Conservation (phyloP, 1,140 invertebrate species). For the Zaprionus taronus region DNA sequence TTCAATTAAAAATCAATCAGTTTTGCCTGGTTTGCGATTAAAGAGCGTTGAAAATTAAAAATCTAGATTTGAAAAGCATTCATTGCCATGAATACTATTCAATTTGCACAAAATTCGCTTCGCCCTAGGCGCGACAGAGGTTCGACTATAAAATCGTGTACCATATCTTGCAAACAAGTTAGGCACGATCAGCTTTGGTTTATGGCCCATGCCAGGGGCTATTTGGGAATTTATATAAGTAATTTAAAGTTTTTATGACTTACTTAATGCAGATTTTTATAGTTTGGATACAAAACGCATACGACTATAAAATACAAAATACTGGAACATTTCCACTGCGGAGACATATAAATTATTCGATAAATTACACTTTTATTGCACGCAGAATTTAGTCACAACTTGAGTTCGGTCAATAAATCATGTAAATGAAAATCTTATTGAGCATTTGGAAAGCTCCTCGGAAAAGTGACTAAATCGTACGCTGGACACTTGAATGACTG, state of each 20-base stretch:
- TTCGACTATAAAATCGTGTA: neutral
- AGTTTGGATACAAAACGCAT: constrained; percentile 9
- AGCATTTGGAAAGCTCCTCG: neutral
- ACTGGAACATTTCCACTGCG: neutral
- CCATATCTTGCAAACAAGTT: constrained; percentile 9
- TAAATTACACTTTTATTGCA: constrained; percentile 47
- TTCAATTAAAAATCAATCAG: constrained; percentile 4
- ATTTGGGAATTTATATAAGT: constrained; percentile 30
- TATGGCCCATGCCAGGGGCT: constrained; percentile 10
- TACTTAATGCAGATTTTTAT: constrained; percentile 41
- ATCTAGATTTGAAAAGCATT: neutral
- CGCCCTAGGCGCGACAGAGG: neutral
- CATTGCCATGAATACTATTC: neutral
- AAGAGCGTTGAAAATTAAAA: neutral
- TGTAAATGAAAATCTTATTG: neutral
- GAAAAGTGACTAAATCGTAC: neutral
- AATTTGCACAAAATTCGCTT: neutral
- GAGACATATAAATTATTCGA: neutral
- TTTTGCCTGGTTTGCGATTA: neutral
- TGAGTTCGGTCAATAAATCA: constrained; percentile 10
- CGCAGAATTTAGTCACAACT: constrained; percentile 1
- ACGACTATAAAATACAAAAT: neutral
- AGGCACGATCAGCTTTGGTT: constrained; percentile 22
- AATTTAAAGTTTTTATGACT: constrained; percentile 42
- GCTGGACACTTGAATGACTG: neutral